phyloP scores from a whole-genome alignment of 2,888 invertebrate genomes.

The Elmis aenea region DNA sequence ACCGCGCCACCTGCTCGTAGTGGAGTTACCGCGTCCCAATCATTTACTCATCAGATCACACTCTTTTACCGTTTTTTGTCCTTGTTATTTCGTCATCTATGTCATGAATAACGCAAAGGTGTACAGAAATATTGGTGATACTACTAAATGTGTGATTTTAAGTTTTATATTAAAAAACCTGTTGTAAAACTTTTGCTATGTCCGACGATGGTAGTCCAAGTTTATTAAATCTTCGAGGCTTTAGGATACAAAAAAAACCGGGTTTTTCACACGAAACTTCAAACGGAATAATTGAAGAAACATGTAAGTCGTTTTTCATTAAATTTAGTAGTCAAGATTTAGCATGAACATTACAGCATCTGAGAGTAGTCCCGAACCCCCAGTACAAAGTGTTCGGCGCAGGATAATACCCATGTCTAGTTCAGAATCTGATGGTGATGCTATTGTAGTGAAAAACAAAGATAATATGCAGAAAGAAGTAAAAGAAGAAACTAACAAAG shows the following conservation, averaged over 20 bases:
- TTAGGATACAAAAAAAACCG: constrained; percentile 63
- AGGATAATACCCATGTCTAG: constrained; percentile 40
- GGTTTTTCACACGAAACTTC: constrained; percentile 33
- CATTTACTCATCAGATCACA: no score
- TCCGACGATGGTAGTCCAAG: constrained; percentile 53
- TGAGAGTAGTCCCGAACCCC: constrained; percentile 21
- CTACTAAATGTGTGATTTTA: background rate
- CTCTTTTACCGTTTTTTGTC: constrained; percentile 1
- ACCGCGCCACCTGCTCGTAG: no score
- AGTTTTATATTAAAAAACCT: no score
- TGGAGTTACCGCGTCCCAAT: no score
- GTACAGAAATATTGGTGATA: background rate
- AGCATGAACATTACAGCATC: constrained; percentile 22
- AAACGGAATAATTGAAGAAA: background rate
- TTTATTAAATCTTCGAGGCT: constrained; percentile 61
- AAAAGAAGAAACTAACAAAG: no score
- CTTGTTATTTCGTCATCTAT: background rate
- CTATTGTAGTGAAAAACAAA: background rate
- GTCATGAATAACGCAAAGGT: background rate
- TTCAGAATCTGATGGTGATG: constrained; percentile 52
- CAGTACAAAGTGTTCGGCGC: constrained; percentile 12
- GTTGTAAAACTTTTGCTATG: constrained; percentile 29
- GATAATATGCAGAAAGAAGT: no score
- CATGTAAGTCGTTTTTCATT: constrained; percentile 8
- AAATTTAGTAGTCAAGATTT: no score